phyloP scores from a whole-genome alignment of 2,113 vertebrate species.

The Prietella phreatophila region DNA sequence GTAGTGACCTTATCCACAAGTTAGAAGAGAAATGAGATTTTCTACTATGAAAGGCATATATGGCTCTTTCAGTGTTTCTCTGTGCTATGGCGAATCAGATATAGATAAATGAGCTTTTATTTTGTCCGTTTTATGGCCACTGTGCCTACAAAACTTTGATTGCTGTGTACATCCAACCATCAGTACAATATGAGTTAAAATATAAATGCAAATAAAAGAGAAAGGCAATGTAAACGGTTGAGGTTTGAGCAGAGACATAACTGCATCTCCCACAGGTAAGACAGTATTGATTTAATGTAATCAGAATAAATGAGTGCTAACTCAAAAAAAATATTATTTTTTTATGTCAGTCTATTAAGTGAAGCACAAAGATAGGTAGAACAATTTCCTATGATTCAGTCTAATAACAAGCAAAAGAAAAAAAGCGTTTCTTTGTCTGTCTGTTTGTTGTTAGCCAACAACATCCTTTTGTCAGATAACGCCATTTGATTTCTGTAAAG shows the following conservation, averaged over 20 bases:
- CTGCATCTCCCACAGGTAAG: slow-evolving; percentile 40
- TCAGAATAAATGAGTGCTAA: slow-evolving; percentile 46
- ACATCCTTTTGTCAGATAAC: slow-evolving; percentile 8
- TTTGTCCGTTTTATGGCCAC: slow-evolving; percentile 34
- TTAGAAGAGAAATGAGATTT: slow-evolving; percentile 27
- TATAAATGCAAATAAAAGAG: slow-evolving; percentile 39
- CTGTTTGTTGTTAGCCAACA: background rate
- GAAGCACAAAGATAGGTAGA: slow-evolving; percentile 25
- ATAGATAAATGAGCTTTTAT: slow-evolving; percentile 44
- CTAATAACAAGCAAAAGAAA: slow-evolving; percentile 11
- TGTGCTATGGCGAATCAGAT: slow-evolving; percentile 9
- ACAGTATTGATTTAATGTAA: slow-evolving; percentile 53
- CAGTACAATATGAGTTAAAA: slow-evolving; percentile 36
- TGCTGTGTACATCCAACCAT: background rate
- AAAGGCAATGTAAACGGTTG: slow-evolving; percentile 57
- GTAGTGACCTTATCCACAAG: slow-evolving; percentile 6
- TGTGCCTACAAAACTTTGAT: background rate
- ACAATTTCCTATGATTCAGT: slow-evolving; percentile 21
- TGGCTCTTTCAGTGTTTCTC: background rate
- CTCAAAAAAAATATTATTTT: slow-evolving; percentile 1
- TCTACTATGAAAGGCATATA: background rate
- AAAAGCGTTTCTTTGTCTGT: background rate
- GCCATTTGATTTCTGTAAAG: slow-evolving; percentile 39
- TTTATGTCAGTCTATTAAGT: slow-evolving; percentile 16
- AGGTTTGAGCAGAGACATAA: slow-evolving; percentile 20